Percentiles rank a stretch among this genome's conserved stretches.
These are phyloP conservation scores for Mylabris sibirica DNA, from an alignment of 2,888 invertebrate species.

Conservation along the genomic window DNA sequence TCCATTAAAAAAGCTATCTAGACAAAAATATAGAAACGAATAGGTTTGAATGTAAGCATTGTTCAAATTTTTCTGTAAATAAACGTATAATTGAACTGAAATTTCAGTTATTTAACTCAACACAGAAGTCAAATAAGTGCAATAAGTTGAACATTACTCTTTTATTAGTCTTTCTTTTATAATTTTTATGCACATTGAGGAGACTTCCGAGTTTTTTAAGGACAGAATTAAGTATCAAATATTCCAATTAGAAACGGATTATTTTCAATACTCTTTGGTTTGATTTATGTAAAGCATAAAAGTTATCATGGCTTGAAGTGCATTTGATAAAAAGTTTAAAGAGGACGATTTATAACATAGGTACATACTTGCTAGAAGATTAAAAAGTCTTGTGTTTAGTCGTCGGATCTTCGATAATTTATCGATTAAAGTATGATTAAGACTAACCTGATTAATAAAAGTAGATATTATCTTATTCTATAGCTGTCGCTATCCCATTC, in stretches of 20 bases:
- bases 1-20: not conserved
- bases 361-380: no score
- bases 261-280: not conserved
- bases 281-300: not conserved
- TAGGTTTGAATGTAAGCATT: not conserved
- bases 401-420: not conserved
- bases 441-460: constrained; percentile 38
- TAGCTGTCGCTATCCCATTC: constrained; percentile 44
- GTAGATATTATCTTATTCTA: constrained; percentile 31
- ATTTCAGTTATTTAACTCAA: not conserved
- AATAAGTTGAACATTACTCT: not conserved
- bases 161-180: not conserved
- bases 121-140: not conserved
- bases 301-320: not conserved
- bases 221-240: not conserved
- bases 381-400: not conserved
- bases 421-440: not conserved
- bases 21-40: not conserved
- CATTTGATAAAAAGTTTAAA: not conserved
- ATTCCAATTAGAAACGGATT: not conserved
- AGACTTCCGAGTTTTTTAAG: not conserved
- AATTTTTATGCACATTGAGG: not conserved
- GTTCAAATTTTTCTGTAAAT: not conserved
- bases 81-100: not conserved
- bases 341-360: no score